phyloP scores from a whole-genome alignment of 2,113 vertebrate species.

The Tenebrosternarchus preto region DNA sequence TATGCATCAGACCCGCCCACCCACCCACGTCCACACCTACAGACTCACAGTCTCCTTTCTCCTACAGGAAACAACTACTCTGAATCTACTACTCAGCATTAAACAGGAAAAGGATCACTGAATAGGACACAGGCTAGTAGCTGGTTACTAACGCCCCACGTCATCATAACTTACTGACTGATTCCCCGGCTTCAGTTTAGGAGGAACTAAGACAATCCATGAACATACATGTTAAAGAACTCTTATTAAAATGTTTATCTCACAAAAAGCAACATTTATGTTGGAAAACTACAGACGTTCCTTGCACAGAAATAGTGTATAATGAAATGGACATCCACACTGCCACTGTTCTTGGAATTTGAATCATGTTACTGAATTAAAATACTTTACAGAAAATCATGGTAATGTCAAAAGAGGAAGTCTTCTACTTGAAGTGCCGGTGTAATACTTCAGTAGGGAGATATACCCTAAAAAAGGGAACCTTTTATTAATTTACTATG shows the following conservation, averaged over 20 bases:
- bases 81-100: not conserved
- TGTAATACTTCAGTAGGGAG: too few species aligned
- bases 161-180: constrained; percentile 55
- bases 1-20: not conserved
- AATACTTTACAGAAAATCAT: not conserved
- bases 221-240: not conserved
- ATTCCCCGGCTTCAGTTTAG: constrained; percentile 50
- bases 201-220: constrained; percentile 26
- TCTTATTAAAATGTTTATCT: not conserved
- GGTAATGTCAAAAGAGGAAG: not conserved
- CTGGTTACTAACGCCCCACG: not conserved
- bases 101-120: not conserved
- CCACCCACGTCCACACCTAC: not conserved
- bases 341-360: not conserved
- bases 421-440: too few species aligned
- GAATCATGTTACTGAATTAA: too few species aligned
- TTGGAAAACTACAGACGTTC: not conserved
- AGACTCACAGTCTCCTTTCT: not conserved
- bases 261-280: not conserved
- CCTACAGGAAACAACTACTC: not conserved
- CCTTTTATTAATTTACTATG: too few species aligned
- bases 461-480: too few species aligned
- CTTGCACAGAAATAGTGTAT: not conserved
- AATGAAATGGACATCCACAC: not conserved
- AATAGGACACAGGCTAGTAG: not conserved